A percentile compares a stretch with the other conserved stretches of the same genome.
Evolutionary conservation across 2,888 invertebrate species (phyloP).

Genomic region (Protonemura montana): DNA sequence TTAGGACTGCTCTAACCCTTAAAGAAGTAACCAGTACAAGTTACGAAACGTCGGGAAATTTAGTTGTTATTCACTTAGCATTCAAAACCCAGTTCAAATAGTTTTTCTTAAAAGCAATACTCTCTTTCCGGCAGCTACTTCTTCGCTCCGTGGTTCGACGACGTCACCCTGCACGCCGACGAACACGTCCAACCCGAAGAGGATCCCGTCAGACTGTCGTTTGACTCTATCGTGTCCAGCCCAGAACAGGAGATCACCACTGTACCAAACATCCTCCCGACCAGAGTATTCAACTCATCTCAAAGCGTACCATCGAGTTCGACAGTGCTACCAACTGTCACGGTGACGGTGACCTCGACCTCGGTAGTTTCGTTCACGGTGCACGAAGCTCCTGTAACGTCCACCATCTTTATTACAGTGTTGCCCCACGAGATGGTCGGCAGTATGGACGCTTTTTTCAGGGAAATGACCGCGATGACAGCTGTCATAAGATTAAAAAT

Average conservation of each 20-base stretch:
- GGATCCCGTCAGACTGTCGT: too few relatives aligned
- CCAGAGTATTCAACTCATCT: neutral
- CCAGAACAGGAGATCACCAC: neutral
- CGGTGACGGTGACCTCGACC: neutral
- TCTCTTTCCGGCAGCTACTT: too few relatives aligned
- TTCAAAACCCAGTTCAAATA: too few relatives aligned
- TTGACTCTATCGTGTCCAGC: too few relatives aligned
- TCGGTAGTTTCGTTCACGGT: neutral
- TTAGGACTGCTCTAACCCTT: too few relatives aligned
- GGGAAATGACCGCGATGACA: neutral
- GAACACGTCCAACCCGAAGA: too few relatives aligned
- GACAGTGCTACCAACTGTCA: neutral
- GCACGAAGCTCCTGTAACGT: neutral
- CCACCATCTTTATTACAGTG: neutral
- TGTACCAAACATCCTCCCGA: neutral
- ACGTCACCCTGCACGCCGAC: too few relatives aligned
- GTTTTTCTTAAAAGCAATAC: too few relatives aligned
- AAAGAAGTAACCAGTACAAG: too few relatives aligned
- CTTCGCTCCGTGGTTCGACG: too few relatives aligned
- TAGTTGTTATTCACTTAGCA: too few relatives aligned
- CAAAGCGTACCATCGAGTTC: neutral
- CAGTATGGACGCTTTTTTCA: neutral
- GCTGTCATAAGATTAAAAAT: neutral
- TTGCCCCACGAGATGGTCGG: neutral
- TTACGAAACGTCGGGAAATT: too few relatives aligned